phyloP scores from a whole-genome alignment of 2,797 vertebrate species.

The Chelonia mydas region DNA sequence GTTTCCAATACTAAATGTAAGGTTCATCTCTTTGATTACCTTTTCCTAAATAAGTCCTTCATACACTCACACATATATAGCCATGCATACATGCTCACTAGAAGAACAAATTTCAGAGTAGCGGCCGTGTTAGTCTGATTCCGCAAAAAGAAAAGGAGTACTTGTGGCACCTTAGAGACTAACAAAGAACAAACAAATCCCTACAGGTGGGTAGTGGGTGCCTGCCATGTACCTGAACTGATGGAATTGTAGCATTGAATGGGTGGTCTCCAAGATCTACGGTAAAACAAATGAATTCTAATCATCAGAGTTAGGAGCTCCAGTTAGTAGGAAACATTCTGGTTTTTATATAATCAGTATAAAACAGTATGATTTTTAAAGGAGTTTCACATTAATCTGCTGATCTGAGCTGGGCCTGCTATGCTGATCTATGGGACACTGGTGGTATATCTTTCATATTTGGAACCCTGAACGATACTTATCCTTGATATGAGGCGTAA shows the following conservation, averaged over 20 bases:
- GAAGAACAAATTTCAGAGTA: background rate
- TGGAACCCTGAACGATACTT: background rate
- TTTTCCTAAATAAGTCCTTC: background rate
- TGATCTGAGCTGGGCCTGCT: background rate
- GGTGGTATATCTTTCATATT: background rate
- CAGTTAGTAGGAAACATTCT: background rate
- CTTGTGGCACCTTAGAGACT: too few species aligned
- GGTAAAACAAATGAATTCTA: background rate
- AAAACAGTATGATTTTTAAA: background rate
- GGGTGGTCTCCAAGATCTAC: background rate
- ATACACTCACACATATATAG: background rate
- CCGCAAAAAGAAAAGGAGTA: too few species aligned
- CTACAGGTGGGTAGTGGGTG: background rate
- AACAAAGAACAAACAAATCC: too few species aligned
- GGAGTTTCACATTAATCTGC: background rate
- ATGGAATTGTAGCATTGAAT: background rate
- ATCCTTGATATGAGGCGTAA: background rate
- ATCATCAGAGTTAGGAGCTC: background rate
- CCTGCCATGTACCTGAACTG: background rate
- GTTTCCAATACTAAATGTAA: background rate
- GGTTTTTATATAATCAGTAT: background rate
- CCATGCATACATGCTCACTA: background rate
- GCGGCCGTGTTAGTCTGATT: too few species aligned
- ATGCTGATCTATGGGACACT: background rate
- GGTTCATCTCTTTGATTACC: background rate